Percentiles rank a stretch among this genome's conserved stretches.
Conservation (phyloP, 2,113 vertebrate genomes). For the Bos javanicus region DNA sequence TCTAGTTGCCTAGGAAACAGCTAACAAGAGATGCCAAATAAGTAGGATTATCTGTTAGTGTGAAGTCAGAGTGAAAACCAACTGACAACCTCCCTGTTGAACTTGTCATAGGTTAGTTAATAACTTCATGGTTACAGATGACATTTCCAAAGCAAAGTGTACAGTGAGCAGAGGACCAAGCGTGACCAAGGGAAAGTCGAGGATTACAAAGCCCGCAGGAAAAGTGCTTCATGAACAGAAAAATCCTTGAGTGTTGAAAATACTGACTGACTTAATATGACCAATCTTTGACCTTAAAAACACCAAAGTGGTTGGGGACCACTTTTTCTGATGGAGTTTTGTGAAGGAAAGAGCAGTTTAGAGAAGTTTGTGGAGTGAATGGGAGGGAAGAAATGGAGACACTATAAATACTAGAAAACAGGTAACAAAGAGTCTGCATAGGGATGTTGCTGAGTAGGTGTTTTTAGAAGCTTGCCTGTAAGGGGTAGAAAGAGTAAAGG, state of each 20-base stretch:
- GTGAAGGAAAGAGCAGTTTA: too few relatives aligned
- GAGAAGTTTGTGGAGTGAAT: neutral
- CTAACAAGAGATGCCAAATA: neutral
- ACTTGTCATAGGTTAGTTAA: neutral
- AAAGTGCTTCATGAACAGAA: neutral
- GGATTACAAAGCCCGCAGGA: neutral
- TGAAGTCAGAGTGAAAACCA: neutral
- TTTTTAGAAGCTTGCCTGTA: neutral
- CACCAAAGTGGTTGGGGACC: fast-evolving
- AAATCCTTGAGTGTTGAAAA: neutral
- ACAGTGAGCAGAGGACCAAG: neutral
- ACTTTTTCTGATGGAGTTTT: neutral
- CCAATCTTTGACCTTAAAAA: neutral
- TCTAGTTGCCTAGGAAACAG: neutral
- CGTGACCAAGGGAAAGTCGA: neutral
- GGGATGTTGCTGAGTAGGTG: fast-evolving
- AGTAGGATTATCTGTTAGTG: neutral
- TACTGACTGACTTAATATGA: neutral
- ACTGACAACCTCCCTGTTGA: neutral
- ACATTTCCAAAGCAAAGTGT: neutral
- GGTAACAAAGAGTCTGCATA: neutral
- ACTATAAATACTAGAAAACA: neutral
- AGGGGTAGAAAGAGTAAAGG: neutral
- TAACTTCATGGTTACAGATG: neutral
- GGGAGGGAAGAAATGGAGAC: neutral